These are phyloP conservation scores for Semibalanus balanoides DNA, from an alignment of 1,140 invertebrate species.

Conservation along the genomic window DNA sequence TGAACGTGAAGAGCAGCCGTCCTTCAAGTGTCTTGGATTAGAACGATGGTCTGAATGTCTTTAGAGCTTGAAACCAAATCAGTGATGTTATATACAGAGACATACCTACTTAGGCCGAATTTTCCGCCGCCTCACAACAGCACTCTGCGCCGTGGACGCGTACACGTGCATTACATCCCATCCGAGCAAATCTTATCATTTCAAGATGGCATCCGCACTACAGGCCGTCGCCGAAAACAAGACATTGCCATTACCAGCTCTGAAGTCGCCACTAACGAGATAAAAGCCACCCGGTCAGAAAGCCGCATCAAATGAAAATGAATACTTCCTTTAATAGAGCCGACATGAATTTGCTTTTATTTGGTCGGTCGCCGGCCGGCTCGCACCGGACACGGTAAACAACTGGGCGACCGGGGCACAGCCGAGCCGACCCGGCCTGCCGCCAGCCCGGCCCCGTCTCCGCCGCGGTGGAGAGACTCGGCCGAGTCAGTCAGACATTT, in stretches of 20 bases:
- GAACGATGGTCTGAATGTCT: no score
- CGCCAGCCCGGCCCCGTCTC: no score
- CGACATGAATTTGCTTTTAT: neutral
- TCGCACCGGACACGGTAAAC: neutral
- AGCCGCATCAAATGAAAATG: neutral
- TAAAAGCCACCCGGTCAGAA: neutral
- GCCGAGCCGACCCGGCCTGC: no score
- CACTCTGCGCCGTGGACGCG: neutral
- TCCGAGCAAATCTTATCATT: neutral
- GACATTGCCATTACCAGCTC: neutral
- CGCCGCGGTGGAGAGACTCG: no score
- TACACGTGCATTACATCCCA: neutral
- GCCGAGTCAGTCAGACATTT: no score
- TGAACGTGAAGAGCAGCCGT: no score
- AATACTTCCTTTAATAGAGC: conserved; percentile 1
- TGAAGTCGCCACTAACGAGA: neutral
- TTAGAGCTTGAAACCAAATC: no score
- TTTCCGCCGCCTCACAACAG: no score
- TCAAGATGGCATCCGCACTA: neutral
- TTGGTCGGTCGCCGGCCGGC: neutral
- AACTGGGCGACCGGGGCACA: neutral
- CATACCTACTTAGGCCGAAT: no score
- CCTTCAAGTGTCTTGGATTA: no score
- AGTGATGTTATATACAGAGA: no score
- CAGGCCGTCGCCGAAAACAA: neutral